Conservation (phyloP, 2,113 vertebrate genomes). For the Puntigrus tetrazona region DNA sequence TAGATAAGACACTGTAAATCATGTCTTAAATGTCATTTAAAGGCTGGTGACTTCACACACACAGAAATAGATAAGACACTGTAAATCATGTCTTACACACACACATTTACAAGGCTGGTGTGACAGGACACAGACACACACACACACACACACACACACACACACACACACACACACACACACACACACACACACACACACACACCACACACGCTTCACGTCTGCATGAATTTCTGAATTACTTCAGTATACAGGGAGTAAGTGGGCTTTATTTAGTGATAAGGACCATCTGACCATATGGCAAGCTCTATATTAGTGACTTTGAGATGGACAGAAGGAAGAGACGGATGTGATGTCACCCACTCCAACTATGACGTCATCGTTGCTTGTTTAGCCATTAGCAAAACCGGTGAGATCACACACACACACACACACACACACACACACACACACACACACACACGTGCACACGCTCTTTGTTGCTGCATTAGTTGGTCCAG, state of each 20-base stretch:
- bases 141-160: too few relatives aligned
- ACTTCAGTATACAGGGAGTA: not conserved
- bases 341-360: not conserved
- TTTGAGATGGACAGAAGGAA: not conserved
- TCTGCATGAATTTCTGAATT: not conserved
- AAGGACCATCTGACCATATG: not conserved
- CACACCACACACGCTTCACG: too few relatives aligned
- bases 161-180: too few relatives aligned
- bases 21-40: not conserved
- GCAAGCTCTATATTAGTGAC: not conserved
- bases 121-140: too few relatives aligned
- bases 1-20: not conserved
- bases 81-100: not conserved
- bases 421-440: not conserved
- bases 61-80: not conserved
- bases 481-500: not conserved
- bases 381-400: constrained; percentile 11
- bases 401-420: not conserved
- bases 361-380: constrained; percentile 4
- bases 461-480: not conserved
- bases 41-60: too few relatives aligned
- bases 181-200: too few relatives aligned
- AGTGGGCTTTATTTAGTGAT: not conserved
- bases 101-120: too few relatives aligned
- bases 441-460: constrained; percentile 3